These are phyloP conservation scores for Coelopa pilipes DNA, from an alignment of 2,888 invertebrate genomes.

Conservation along the genomic window DNA sequence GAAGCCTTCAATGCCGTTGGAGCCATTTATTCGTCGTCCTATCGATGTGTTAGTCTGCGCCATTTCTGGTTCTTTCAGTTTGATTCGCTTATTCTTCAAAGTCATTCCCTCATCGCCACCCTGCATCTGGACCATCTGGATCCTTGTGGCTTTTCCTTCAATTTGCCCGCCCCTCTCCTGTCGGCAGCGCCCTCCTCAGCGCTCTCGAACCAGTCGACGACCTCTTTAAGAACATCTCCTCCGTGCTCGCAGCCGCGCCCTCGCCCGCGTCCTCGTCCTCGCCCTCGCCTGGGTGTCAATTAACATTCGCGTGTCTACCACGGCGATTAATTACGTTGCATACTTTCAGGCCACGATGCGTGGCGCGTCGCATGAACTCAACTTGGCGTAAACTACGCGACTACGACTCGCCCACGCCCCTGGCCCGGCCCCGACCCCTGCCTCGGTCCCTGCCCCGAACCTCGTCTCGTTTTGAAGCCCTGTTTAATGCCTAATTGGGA, in stretches of 20 bases:
- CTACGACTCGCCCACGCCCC: neutral
- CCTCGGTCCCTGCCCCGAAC: neutral
- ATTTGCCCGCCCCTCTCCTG: no score
- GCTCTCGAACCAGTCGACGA: neutral
- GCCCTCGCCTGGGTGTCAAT: constrained; percentile 2
- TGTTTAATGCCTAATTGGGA: constrained; percentile 2
- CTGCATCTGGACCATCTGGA: no score
- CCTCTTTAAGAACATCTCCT: neutral
- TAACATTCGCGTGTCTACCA: constrained; percentile 6
- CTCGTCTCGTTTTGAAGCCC: neutral
- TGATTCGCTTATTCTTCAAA: no score
- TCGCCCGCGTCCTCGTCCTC: neutral
- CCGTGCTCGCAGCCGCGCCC: neutral
- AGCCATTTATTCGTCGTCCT: no score
- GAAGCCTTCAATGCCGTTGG: no score
- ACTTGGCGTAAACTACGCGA: neutral
- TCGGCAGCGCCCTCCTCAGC: no score
- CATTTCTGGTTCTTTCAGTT: no score
- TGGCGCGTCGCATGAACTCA: no score
- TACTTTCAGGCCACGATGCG: constrained; percentile 11
- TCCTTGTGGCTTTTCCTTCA: no score
- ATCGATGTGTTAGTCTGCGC: no score
- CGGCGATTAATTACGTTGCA: constrained; percentile 20
- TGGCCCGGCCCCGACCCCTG: neutral
- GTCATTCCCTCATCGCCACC: no score